These are phyloP conservation scores for Caenorhabditis brenneri DNA, from an alignment of 1,140 invertebrate genomes.

Conservation along the genomic window DNA sequence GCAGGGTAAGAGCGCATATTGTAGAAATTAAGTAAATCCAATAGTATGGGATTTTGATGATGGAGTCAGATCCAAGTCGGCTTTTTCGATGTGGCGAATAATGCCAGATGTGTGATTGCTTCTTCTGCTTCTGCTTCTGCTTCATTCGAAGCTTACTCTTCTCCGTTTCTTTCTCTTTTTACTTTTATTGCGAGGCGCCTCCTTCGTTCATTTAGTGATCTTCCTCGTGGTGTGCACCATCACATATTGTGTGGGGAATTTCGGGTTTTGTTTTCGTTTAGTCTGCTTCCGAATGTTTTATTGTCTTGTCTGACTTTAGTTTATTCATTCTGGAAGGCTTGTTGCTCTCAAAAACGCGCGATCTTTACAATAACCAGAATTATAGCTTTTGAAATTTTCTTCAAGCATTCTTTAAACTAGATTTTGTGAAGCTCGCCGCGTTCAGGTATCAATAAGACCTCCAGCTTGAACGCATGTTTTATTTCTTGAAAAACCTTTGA, in stretches of 20 bases:
- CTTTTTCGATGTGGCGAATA: background rate
- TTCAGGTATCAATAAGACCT: too few species aligned
- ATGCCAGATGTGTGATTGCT: background rate
- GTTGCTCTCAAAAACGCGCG: background rate
- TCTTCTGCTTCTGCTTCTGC: background rate
- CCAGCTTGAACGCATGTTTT: too few species aligned
- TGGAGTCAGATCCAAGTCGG: too few species aligned
- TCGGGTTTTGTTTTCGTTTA: constrained; percentile 23
- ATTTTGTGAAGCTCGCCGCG: too few species aligned
- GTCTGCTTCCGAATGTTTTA: background rate
- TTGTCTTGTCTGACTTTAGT: background rate
- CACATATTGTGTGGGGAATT: background rate
- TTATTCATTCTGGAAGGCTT: background rate
- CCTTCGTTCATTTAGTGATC: constrained; percentile 36
- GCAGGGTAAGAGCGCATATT: constrained; percentile 75
- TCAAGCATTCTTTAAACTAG: too few species aligned
- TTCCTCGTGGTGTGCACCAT: background rate
- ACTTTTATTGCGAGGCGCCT: constrained; percentile 26
- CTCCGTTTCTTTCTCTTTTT: constrained; percentile 9
- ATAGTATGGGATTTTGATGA: background rate
- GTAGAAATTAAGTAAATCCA: background rate
- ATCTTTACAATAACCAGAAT: background rate
- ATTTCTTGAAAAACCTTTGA: background rate
- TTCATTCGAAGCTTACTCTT: background rate
- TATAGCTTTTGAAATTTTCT: background rate